A percentile compares a stretch with the other conserved stretches of the same genome.
phyloP scores from a whole-genome alignment of 1,140 invertebrate species.

The Ceratosolen fusciceps region DNA sequence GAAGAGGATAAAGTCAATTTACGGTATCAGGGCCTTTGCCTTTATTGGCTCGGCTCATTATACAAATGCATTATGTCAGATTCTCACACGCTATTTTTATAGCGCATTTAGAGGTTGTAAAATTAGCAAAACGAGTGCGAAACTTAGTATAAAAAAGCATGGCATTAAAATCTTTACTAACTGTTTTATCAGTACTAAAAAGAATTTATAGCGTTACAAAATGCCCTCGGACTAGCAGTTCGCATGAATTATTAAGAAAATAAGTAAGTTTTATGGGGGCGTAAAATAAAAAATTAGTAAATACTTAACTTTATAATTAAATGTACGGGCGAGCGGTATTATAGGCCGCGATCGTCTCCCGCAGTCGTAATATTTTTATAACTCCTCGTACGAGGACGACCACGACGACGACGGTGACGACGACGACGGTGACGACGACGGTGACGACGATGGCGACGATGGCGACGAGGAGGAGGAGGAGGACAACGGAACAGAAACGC shows the following conservation, averaged over 20 bases:
- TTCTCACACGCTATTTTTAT: constrained; percentile 46
- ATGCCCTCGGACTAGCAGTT: constrained; percentile 42
- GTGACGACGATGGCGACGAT: no score
- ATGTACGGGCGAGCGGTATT: constrained; percentile 26
- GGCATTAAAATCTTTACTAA: constrained; percentile 49
- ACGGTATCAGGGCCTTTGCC: constrained; percentile 40
- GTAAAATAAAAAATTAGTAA: constrained; percentile 44
- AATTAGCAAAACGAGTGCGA: constrained; percentile 49
- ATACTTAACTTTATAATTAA: constrained; percentile 50
- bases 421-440: no score
- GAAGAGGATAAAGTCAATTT: constrained; percentile 39
- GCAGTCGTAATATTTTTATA: constrained; percentile 46
- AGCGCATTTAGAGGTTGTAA: constrained; percentile 39
- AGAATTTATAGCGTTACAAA: constrained; percentile 51
- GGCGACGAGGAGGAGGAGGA: no score
- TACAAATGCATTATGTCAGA: constrained; percentile 47
- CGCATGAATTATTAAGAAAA: constrained; percentile 47
- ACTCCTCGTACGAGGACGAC: constrained; percentile 33
- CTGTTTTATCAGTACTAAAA: constrained; percentile 51
- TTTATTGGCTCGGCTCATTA: constrained; percentile 40
- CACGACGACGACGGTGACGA: no score
- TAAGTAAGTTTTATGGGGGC: constrained; percentile 47
- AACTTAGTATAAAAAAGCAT: constrained; percentile 39
- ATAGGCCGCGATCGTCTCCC: constrained; percentile 26
- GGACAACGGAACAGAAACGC: not conserved